These are phyloP conservation scores for Ypsolopha scabrella DNA, from an alignment of 2,888 invertebrate species.

Conservation along the genomic window DNA sequence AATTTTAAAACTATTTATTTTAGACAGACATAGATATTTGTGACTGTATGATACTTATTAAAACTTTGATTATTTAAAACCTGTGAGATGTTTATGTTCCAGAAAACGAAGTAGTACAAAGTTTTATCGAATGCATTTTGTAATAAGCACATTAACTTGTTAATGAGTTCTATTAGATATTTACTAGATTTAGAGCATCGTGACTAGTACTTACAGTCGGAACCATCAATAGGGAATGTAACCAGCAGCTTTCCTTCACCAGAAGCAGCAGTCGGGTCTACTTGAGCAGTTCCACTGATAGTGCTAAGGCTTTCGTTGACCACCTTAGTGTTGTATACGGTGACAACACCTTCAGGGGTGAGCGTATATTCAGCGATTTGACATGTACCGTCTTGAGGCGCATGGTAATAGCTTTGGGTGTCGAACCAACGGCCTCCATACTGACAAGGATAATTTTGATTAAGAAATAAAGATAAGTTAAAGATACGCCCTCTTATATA, in stretches of 20 bases:
- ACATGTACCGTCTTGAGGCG: conserved; percentile 68
- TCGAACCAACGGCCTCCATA: conserved; percentile 72
- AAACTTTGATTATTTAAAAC: too few relatives aligned
- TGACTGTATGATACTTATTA: too few relatives aligned
- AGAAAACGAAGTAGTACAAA: too few relatives aligned
- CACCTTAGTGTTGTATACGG: conserved; percentile 9
- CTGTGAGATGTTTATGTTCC: too few relatives aligned
- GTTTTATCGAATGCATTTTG: too few relatives aligned
- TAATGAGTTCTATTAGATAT: too few relatives aligned
- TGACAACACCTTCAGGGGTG: conserved; percentile 16
- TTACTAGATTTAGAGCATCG: neutral
- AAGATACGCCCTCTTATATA: conserved; percentile 8
- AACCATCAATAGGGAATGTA: conserved; percentile 48
- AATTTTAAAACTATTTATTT: too few relatives aligned
- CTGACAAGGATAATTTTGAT: conserved; percentile 23
- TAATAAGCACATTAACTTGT: too few relatives aligned
- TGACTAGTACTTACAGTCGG: conserved; percentile 15
- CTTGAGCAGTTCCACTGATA: conserved; percentile 49
- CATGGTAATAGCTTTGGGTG: conserved; percentile 39
- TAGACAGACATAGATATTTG: too few relatives aligned
- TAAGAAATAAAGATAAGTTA: too few relatives aligned
- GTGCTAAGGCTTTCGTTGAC: conserved; percentile 42
- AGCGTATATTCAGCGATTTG: conserved; percentile 56
- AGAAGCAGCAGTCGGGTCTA: conserved; percentile 22
- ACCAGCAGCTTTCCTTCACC: conserved; percentile 57